phyloP scores from a whole-genome alignment of 2,888 invertebrate species.

The Embidobia sp. region DNA sequence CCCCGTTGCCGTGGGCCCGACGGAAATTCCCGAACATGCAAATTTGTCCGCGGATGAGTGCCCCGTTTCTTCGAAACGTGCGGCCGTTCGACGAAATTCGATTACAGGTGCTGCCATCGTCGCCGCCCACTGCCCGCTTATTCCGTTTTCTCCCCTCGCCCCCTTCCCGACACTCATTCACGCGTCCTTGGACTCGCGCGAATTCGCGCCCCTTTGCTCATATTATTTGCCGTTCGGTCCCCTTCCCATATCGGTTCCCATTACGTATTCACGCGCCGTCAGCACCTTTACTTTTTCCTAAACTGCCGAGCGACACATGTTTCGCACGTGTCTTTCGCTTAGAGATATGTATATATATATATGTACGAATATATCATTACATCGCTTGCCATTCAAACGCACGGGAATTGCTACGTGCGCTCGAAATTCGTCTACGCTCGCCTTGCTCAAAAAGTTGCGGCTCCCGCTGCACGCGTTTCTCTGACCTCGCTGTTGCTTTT shows the following conservation, averaged over 20 bases:
- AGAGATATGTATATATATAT: conserved; percentile 30
- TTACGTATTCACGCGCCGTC: conserved; percentile 47
- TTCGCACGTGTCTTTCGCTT: conserved; percentile 49
- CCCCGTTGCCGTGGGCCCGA: conserved; percentile 53
- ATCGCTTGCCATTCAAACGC: conserved; percentile 34
- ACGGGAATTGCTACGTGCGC: conserved; percentile 42
- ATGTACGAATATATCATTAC: too few species aligned
- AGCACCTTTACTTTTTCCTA: conserved; percentile 49
- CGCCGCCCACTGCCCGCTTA: conserved; percentile 52
- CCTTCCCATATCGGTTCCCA: conserved; percentile 18
- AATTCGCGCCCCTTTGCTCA: conserved; percentile 32
- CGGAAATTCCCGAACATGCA: conserved; percentile 63
- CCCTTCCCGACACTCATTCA: neutral
- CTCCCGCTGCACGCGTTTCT: too few species aligned
- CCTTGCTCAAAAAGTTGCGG: too few species aligned
- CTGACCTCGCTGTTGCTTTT: neutral
- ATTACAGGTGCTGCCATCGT: conserved; percentile 63
- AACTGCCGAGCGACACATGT: conserved; percentile 56
- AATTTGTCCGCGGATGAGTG: conserved; percentile 59
- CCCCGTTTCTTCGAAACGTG: conserved; percentile 59
- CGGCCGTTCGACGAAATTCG: conserved; percentile 63
- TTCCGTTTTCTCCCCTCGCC: conserved; percentile 3
- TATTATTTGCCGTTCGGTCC: conserved; percentile 41
- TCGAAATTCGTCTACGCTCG: conserved; percentile 30
- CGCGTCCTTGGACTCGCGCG: conserved; percentile 34